These are phyloP conservation scores for Drosophila rufa DNA, from an alignment of 1,140 invertebrate species.

Conservation along the genomic window DNA sequence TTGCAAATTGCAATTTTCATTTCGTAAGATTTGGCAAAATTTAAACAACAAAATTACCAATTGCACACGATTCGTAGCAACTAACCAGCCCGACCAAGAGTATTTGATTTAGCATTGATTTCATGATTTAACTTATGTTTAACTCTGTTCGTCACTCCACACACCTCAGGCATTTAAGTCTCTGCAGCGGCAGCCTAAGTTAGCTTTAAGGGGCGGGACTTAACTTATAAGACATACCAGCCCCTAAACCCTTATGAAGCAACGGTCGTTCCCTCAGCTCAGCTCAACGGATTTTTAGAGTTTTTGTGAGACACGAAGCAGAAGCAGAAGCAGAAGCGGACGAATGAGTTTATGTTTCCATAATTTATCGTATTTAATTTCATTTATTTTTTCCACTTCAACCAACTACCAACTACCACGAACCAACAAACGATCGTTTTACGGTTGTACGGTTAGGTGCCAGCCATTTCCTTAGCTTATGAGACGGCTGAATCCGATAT, in stretches of 20 bases:
- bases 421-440: slow-evolving; percentile 42
- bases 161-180: slow-evolving; percentile 25
- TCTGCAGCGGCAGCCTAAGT: slow-evolving; percentile 46
- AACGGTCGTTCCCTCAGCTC: slow-evolving; percentile 19
- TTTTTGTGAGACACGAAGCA: slow-evolving; percentile 20
- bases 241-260: background rate
- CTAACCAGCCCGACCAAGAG: slow-evolving; percentile 47
- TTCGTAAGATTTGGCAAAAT: slow-evolving; percentile 55
- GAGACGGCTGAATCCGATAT: slow-evolving; percentile 99
- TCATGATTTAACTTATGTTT: slow-evolving; percentile 36
- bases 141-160: slow-evolving; percentile 45
- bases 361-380: slow-evolving; percentile 79
- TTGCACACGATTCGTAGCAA: slow-evolving; percentile 71
- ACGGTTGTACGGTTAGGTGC: slow-evolving; percentile 89
- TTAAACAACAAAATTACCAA: slow-evolving; percentile 60
- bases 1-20: slow-evolving; percentile 55
- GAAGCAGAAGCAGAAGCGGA: slow-evolving; percentile 5
- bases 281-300: slow-evolving; percentile 15
- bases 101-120: slow-evolving; percentile 15
- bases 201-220: slow-evolving; percentile 41
- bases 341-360: slow-evolving; percentile 56
- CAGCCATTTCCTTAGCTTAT: slow-evolving; percentile 99
- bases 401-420: slow-evolving; percentile 31
- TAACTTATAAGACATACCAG: slow-evolving; percentile 48
- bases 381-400: slow-evolving; percentile 70